Conservation (phyloP, 2,113 vertebrate species). For the Prolemur simus region DNA sequence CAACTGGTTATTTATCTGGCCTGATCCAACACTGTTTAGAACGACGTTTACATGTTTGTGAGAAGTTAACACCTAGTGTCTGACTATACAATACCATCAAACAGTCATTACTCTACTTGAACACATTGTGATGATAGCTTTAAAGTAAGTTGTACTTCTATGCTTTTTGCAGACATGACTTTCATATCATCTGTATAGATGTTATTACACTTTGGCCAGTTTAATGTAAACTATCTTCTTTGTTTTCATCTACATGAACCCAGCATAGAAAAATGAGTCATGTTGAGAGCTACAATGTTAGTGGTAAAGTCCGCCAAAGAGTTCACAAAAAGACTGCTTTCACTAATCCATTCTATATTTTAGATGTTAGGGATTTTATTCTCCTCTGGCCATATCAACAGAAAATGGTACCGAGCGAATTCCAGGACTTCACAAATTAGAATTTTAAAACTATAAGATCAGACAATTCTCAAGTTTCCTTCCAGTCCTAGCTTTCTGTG, state of each 20-base stretch:
- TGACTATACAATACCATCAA: neutral
- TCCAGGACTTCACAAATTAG: neutral
- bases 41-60: neutral
- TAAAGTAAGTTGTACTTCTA: neutral
- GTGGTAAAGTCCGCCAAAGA: neutral
- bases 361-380: neutral
- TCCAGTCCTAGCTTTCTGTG: neutral
- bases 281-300: neutral
- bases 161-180: neutral
- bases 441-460: neutral
- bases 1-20: neutral
- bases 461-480: neutral
- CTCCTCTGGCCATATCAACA: neutral
- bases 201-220: neutral
- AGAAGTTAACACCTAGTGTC: constrained; percentile 29
- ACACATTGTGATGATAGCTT: neutral
- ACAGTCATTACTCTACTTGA: neutral
- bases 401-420: neutral
- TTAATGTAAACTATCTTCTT: constrained; percentile 24
- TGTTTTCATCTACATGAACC: neutral
- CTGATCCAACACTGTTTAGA: neutral
- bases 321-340: neutral
- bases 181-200: neutral
- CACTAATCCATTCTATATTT: neutral
- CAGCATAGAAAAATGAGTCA: neutral